Evolutionary conservation across 2,113 vertebrate species (phyloP).

Genomic region (Tragulus kanchil): DNA sequence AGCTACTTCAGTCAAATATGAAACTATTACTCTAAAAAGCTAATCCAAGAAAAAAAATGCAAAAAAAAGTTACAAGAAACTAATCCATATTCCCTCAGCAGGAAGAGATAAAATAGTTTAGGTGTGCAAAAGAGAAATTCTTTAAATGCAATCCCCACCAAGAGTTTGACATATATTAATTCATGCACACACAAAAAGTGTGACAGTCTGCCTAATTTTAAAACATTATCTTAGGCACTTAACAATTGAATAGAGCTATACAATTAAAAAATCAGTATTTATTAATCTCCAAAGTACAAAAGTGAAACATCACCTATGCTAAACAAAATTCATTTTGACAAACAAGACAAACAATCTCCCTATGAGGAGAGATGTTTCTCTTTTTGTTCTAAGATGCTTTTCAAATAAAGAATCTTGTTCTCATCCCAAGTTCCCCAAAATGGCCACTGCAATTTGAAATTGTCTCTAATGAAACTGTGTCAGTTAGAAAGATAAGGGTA

Average conservation of each 20-base stretch:
- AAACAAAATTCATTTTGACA: constrained; percentile 39
- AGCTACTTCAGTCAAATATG: constrained; percentile 23
- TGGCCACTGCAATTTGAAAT: constrained; percentile 18
- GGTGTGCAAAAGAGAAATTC: not conserved
- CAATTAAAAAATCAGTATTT: constrained; percentile 12
- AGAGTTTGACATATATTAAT: not conserved
- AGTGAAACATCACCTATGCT: not conserved
- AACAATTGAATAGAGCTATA: not conserved
- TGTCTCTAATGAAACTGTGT: not conserved
- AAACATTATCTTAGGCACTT: not conserved
- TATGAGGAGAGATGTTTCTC: not conserved
- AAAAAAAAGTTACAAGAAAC: not conserved
- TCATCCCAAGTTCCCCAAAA: constrained; percentile 23
- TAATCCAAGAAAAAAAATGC: too few relatives aligned
- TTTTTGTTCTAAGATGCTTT: constrained; percentile 14
- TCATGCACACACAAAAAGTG: not conserved
- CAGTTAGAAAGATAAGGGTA: not conserved
- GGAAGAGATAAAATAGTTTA: not conserved
- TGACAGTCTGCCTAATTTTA: not conserved
- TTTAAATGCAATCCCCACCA: not conserved
- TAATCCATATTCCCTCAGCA: not conserved
- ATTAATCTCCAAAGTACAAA: not conserved
- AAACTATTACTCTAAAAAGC: not conserved
- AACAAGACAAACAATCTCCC: not conserved
- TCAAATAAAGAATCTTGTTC: constrained; percentile 28